Evolutionary conservation across 2,888 invertebrate species (phyloP).

Genomic region (Clostera curtula): DNA sequence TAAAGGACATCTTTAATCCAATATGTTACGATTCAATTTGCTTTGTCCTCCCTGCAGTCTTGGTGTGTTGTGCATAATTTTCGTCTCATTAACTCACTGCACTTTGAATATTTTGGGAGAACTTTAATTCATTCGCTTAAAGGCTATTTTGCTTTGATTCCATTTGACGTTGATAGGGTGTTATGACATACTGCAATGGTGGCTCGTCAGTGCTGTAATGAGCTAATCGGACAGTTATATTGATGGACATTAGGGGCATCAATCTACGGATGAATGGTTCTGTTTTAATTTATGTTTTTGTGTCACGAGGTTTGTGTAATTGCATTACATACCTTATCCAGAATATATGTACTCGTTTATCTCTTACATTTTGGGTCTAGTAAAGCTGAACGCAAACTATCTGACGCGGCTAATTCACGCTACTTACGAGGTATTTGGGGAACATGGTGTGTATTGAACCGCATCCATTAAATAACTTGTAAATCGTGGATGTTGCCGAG

Average conservation of each 20-base stretch:
- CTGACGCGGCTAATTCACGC: no score
- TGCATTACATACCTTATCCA: constrained; percentile 1
- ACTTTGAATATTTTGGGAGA: constrained; percentile 25
- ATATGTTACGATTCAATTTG: constrained; percentile 2
- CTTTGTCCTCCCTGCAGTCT: background rate
- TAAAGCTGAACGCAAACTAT: no score
- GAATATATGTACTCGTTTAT: constrained; percentile 4
- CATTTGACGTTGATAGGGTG: constrained; percentile 24
- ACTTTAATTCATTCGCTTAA: constrained; percentile 25
- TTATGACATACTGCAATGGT: constrained; percentile 27
- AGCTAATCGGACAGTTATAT: constrained; percentile 43
- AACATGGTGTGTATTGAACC: no score
- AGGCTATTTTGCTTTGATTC: constrained; percentile 24
- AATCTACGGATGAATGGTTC: constrained; percentile 19
- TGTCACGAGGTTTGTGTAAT: constrained; percentile 5
- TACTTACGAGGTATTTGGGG: no score
- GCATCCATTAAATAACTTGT: no score
- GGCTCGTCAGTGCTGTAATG: constrained; percentile 38
- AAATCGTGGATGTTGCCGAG: no score
- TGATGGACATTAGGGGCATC: constrained; percentile 33
- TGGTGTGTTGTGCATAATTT: constrained; percentile 24
- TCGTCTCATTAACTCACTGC: constrained; percentile 37
- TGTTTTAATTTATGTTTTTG: constrained; percentile 15
- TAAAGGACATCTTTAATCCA: constrained; percentile 5
- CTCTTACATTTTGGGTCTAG: constrained; percentile 8